phyloP scores from a whole-genome alignment of 2,113 vertebrate genomes.

The Myotis lucifugus region DNA sequence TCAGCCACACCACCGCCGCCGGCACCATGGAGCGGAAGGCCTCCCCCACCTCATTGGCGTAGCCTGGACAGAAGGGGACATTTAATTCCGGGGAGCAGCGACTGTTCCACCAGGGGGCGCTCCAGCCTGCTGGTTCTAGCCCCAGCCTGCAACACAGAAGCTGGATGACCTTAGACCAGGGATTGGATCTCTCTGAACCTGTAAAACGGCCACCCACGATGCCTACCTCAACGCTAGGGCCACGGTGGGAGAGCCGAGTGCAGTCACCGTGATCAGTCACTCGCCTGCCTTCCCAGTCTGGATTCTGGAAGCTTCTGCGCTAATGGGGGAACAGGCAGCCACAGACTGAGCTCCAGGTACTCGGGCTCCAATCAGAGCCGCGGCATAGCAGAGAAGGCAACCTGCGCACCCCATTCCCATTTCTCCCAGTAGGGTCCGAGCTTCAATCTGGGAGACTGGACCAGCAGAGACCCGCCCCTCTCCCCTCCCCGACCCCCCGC shows the following conservation, averaged over 20 bases:
- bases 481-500: no score
- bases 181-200: neutral
- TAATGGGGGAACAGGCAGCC: neutral
- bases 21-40: constrained; percentile 95
- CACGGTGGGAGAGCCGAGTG: neutral
- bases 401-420: neutral
- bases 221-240: neutral
- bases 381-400: neutral
- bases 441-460: neutral
- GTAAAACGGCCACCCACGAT: neutral
- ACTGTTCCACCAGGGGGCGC: neutral
- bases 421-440: neutral
- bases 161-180: neutral
- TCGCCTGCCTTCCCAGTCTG: neutral
- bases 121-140: neutral
- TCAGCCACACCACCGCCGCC: constrained; percentile 90
- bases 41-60: constrained; percentile 97
- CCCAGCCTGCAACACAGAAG: neutral
- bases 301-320: neutral
- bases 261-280: neutral
- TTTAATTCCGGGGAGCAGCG: neutral
- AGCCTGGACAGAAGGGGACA: constrained; percentile 85
- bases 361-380: neutral
- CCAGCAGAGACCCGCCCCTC: neutral
- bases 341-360: neutral